phyloP scores from a whole-genome alignment of 2,797 vertebrate species.

The Phylloscopus collybita region DNA sequence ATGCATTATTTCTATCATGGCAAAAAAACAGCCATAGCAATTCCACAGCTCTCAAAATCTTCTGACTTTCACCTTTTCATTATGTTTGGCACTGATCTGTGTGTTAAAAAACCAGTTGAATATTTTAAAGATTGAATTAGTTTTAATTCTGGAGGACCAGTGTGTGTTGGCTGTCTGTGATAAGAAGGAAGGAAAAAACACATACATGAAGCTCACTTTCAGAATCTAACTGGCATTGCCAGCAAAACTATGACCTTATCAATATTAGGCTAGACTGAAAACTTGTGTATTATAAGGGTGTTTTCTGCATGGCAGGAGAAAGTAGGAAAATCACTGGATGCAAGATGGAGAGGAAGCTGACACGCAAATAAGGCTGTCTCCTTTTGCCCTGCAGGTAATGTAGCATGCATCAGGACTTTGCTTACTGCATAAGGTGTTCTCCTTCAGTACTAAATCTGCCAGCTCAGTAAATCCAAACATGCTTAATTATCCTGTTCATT shows the following conservation, averaged over 20 bases:
- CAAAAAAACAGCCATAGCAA: background rate
- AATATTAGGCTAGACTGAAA: background rate
- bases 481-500: constrained; percentile 75
- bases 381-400: background rate
- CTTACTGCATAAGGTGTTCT: constrained; percentile 11
- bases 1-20: background rate
- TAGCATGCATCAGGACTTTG: background rate
- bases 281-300: background rate
- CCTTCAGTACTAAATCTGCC: constrained; percentile 65
- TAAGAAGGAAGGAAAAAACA: background rate
- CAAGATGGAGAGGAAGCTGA: background rate
- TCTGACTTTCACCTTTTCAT: background rate
- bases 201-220: background rate
- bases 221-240: background rate
- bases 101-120: background rate
- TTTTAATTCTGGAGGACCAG: background rate
- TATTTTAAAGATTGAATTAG: background rate
- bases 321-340: background rate
- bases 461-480: constrained; percentile 76
- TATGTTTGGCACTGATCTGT: background rate
- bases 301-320: background rate
- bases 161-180: background rate
- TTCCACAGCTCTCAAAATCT: background rate
- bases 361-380: background rate
- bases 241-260: background rate